A percentile compares a stretch with the other conserved stretches of the same genome.
Conservation (phyloP, 2,113 vertebrate species). For the Regulus satrapa region DNA sequence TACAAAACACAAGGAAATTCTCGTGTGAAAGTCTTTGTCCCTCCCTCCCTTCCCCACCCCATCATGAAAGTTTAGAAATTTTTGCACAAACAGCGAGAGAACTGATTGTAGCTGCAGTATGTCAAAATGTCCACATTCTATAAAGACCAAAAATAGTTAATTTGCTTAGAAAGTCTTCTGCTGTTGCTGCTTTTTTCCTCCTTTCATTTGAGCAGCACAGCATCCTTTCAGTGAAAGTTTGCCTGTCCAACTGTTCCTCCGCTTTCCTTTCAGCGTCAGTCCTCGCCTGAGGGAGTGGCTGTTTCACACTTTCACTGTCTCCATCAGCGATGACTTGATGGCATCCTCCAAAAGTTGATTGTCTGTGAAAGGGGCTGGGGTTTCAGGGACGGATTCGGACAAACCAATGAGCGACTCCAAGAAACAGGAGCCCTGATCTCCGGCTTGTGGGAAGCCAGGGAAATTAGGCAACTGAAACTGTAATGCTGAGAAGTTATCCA, state of each 20-base stretch:
- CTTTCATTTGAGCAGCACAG: background rate
- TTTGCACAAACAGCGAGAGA: constrained; percentile 61
- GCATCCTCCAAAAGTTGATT: constrained; percentile 92
- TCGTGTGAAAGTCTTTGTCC: constrained; percentile 11
- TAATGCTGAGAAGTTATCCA: constrained; percentile 80
- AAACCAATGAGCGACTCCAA: constrained; percentile 91
- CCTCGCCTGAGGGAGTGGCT: background rate
- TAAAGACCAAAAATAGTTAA: constrained; percentile 59
- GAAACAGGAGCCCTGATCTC: constrained; percentile 84
- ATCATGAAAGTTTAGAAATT: constrained; percentile 24
- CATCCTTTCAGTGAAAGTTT: background rate
- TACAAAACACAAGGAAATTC: constrained; percentile 63
- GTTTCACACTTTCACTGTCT: constrained; percentile 87
- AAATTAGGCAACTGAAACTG: constrained; percentile 85
- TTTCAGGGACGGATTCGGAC: constrained; percentile 85
- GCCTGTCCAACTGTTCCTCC: background rate
- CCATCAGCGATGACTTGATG: constrained; percentile 86
- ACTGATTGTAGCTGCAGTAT: constrained; percentile 66
- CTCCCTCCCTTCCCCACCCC: background rate
- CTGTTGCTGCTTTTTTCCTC: background rate
- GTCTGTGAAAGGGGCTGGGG: constrained; percentile 84
- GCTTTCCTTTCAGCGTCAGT: background rate
- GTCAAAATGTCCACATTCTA: constrained; percentile 42
- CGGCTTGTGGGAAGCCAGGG: constrained; percentile 74
- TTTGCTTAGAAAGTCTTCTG: constrained; percentile 27